Conservation (phyloP, 2,888 invertebrate species). For the Gastrophysa polygoni region DNA sequence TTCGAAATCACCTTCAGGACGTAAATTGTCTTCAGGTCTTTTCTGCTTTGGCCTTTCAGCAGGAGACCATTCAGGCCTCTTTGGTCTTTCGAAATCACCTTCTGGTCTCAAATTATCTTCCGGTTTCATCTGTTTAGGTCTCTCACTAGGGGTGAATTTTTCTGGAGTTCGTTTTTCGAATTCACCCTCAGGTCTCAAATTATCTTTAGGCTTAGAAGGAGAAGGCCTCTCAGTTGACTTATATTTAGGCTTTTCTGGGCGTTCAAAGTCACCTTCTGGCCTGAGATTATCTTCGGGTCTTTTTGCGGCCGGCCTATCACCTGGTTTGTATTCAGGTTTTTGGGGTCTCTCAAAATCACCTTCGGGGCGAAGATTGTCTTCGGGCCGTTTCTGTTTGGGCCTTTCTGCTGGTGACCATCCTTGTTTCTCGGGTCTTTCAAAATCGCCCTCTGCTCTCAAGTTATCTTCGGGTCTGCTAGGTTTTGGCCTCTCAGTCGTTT, state of each 20-base stretch:
- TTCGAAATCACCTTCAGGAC: no score
- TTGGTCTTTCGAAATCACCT: no score
- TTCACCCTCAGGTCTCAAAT: constrained; percentile 58
- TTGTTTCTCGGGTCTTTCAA: constrained; percentile 45
- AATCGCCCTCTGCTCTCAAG: constrained; percentile 60
- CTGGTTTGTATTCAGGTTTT: constrained; percentile 55
- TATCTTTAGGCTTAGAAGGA: constrained; percentile 51
- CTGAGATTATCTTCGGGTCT: constrained; percentile 58
- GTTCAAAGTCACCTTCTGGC: constrained; percentile 58
- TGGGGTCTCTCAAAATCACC: constrained; percentile 62
- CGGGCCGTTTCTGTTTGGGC: constrained; percentile 49
- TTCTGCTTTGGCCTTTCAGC: no score
- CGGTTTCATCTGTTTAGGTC: constrained; percentile 54
- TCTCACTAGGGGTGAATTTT: constrained; percentile 57
- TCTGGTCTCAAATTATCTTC: no score
- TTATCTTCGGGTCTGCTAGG: constrained; percentile 63
- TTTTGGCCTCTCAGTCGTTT: constrained; percentile 57
- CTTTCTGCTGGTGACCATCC: constrained; percentile 50
- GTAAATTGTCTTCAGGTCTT: no score
- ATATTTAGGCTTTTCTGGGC: constrained; percentile 53
- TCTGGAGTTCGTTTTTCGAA: constrained; percentile 59
- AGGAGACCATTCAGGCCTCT: no score
- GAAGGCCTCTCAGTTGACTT: constrained; percentile 50
- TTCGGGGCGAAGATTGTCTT: constrained; percentile 62
- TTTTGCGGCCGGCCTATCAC: constrained; percentile 54